phyloP scores from a whole-genome alignment of 2,797 vertebrate genomes.

The Buceros bicornis region DNA sequence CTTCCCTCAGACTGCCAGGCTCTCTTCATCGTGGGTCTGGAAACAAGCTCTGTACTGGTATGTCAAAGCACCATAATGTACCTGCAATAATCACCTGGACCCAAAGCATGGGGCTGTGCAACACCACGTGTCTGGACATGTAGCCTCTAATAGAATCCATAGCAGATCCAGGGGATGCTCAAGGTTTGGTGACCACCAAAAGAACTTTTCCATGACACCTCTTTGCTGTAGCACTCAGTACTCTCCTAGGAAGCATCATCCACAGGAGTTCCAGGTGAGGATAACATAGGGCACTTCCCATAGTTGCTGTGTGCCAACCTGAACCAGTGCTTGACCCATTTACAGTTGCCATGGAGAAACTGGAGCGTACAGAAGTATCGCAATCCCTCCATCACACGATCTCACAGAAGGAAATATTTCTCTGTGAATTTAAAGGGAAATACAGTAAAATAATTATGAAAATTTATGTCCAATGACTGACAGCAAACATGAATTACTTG shows the following conservation, averaged over 20 bases:
- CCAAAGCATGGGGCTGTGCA: not conserved
- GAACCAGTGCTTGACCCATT: not conserved
- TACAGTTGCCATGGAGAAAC: slow-evolving; percentile 44
- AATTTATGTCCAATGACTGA: not conserved
- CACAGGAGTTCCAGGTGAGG: not conserved
- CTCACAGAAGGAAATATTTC: slow-evolving; percentile 1
- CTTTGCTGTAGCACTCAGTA: not conserved
- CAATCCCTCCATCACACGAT: not conserved
- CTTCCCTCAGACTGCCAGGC: not conserved
- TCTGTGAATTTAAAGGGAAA: slow-evolving; percentile 23
- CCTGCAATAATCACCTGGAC: not conserved
- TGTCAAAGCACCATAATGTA: not conserved
- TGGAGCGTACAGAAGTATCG: not conserved
- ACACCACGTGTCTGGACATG: not conserved
- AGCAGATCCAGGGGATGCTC: not conserved
- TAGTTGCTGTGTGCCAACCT: not conserved
- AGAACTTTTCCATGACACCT: not conserved
- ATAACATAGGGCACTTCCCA: not conserved
- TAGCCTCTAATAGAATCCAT: not conserved
- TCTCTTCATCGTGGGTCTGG: accelerated
- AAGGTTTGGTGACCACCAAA: not conserved
- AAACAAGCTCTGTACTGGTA: accelerated
- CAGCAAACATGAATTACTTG: not conserved
- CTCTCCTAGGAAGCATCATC: not conserved
- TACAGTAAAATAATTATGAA: not conserved